A percentile compares a stretch with the other conserved stretches of the same genome.
These are phyloP conservation scores for Pygmarrhopalites habei DNA, from an alignment of 1,140 invertebrate species.

Conservation along the genomic window DNA sequence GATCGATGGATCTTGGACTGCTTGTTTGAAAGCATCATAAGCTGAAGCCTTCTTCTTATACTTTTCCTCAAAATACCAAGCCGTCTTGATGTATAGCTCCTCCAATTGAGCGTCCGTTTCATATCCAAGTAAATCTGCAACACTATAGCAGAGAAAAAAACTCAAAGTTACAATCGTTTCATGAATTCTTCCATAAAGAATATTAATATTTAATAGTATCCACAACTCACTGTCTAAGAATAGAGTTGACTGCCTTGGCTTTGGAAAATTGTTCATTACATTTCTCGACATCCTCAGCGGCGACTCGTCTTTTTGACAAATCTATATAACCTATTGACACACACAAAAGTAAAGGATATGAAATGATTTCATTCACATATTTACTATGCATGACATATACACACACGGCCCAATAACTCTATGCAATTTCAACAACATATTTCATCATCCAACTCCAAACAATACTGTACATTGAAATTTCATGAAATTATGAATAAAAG, in stretches of 20 bases:
- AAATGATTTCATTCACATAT: too few species aligned
- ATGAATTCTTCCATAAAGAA: too few species aligned
- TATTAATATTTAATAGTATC: too few species aligned
- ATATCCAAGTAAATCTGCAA: constrained; percentile 89
- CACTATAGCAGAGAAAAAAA: too few species aligned
- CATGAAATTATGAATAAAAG: too few species aligned
- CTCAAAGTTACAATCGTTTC: too few species aligned
- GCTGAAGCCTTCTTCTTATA: constrained; percentile 91
- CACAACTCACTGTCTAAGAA: constrained; percentile 90
- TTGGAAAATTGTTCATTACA: constrained; percentile 98
- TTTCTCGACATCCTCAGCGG: constrained; percentile 93
- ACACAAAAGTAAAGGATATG: too few species aligned
- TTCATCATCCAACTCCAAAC: too few species aligned
- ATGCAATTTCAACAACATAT: too few species aligned
- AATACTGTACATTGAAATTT: too few species aligned
- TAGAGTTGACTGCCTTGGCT: constrained; percentile 97
- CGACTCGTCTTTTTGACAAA: constrained; percentile 96
- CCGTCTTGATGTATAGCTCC: constrained; percentile 93
- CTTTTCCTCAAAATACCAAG: constrained; percentile 98
- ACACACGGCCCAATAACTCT: too few species aligned
- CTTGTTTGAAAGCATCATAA: constrained; percentile 98
- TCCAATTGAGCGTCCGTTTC: constrained; percentile 86
- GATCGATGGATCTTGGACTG: constrained; percentile 85
- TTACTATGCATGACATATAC: too few species aligned
- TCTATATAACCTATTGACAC: constrained; percentile 87